Base-by-base conservation (phyloP, 35 echinoderm and acorn worm species). In the Lytechinus pictus region DNA sequence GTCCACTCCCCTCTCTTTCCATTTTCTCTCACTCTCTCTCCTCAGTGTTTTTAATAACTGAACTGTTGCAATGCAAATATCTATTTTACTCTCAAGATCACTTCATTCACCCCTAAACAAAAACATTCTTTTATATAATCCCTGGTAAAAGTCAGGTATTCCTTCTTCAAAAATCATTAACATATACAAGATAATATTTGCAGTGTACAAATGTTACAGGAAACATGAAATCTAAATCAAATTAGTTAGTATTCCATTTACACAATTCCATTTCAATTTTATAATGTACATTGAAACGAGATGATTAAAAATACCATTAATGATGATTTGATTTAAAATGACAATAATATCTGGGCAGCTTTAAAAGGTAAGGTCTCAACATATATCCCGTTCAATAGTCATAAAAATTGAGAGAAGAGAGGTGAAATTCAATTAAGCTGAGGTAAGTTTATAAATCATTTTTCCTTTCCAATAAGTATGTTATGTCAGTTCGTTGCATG, bases 241-340 rank as follows among this genome's bases (percentile, higher is more conserved):
- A 24, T 8, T 19, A 79, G 19, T 79, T 24, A 4, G 66, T 79
- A 79, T 79, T 19, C 19, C 66, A 79, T 79, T 24, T 79, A 79
- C 66, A 79, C 66, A 24, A 79, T 79, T 79, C 66, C 66, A 79
- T 79, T 79, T 79, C 66, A 79, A 79, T n/a, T 79, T 79, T 79
- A 79, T 19, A 24, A 79, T n/a, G 66, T 79, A 16, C n/a, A 79
- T 79, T 24, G n/a, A 79, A 79, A 79, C 66, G 4, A 79, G 66
- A 79, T 16, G 12, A 79, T 7, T 6, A 79, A 4, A 24, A 24
- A 79, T 79, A 79, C 16, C 16, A 79, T 79, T 24, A 24, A 24
- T 5, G n/a, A 79, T 16, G n/a, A 79, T 24, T 79, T 24, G 6
- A 79, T 24, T 24, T 24, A 79, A 24, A 79, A 79, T 24, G 19